Conservation (phyloP, 2,797 vertebrate genomes). For the Phoxinus dragarum region DNA sequence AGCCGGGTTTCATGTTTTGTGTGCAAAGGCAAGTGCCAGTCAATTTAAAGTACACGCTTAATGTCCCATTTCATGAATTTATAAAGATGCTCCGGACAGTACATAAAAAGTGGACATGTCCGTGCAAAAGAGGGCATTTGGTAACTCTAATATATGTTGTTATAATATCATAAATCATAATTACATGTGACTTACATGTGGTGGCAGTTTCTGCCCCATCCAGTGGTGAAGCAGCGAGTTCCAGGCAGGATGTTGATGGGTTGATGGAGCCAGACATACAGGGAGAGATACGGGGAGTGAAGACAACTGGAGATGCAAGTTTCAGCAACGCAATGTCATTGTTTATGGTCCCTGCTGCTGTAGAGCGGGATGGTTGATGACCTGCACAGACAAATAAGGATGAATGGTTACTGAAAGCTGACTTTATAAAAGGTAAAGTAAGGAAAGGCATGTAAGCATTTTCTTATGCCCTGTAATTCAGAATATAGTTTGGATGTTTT, state of each 20-base stretch:
- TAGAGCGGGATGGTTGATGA: slow-evolving; percentile 82
- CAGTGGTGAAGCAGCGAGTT: slow-evolving; percentile 74
- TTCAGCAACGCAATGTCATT: slow-evolving; percentile 86
- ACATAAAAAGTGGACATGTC: too few species aligned
- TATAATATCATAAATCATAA: too few species aligned
- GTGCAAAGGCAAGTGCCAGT: too few species aligned
- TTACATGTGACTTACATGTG: background rate
- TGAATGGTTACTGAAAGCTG: background rate
- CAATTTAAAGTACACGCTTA: too few species aligned
- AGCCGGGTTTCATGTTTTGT: too few species aligned
- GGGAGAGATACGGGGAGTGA: slow-evolving; percentile 72
- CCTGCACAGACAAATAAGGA: slow-evolving; percentile 65
- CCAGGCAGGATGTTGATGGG: slow-evolving; percentile 69
- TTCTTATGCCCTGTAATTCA: background rate
- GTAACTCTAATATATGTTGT: too few species aligned
- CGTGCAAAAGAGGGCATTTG: too few species aligned
- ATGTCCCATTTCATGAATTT: too few species aligned
- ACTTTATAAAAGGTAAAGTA: background rate
- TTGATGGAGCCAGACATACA: slow-evolving; percentile 73
- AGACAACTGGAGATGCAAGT: slow-evolving; percentile 72
- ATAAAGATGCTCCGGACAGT: too few species aligned
- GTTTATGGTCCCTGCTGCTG: slow-evolving; percentile 73
- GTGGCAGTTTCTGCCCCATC: slow-evolving; percentile 75
- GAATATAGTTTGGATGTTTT: background rate
- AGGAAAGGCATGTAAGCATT: background rate